Percentiles rank a stretch among this genome's conserved stretches.
Conservation (phyloP, 1,140 invertebrate genomes). For the Ganaspis sp. region DNA sequence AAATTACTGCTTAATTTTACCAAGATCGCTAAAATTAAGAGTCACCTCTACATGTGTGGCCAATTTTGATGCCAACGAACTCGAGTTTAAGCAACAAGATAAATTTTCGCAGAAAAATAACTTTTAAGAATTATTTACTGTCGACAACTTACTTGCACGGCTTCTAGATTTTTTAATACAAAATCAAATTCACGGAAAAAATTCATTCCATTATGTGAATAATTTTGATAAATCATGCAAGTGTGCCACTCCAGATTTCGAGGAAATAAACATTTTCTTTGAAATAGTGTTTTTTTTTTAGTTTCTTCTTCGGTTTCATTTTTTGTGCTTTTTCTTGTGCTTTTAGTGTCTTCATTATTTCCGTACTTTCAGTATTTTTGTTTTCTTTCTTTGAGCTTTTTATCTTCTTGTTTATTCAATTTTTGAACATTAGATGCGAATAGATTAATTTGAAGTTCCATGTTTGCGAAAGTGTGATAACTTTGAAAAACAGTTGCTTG, state of each 20-base stretch:
- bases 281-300: too few species aligned
- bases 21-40: conserved; percentile 7
- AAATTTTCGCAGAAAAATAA: background rate
- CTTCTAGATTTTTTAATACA: background rate
- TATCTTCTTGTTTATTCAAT: too few species aligned
- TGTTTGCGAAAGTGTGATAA: too few species aligned
- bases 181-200: background rate
- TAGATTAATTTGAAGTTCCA: too few species aligned
- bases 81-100: background rate
- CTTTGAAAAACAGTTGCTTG: too few species aligned
- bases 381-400: too few species aligned
- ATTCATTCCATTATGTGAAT: conserved; percentile 2
- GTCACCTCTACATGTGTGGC: conserved; percentile 9
- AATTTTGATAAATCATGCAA: background rate
- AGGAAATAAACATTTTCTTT: background rate
- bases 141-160: background rate
- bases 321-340: too few species aligned
- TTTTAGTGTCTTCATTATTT: too few species aligned
- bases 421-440: too few species aligned
- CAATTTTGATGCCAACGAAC: background rate
- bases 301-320: too few species aligned
- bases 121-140: conserved; percentile 1
- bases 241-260: background rate
- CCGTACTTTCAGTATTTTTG: too few species aligned
- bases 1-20: conserved; percentile 4